phyloP scores from a whole-genome alignment of 2,113 vertebrate genomes.

The Spheniscus mendiculus region DNA sequence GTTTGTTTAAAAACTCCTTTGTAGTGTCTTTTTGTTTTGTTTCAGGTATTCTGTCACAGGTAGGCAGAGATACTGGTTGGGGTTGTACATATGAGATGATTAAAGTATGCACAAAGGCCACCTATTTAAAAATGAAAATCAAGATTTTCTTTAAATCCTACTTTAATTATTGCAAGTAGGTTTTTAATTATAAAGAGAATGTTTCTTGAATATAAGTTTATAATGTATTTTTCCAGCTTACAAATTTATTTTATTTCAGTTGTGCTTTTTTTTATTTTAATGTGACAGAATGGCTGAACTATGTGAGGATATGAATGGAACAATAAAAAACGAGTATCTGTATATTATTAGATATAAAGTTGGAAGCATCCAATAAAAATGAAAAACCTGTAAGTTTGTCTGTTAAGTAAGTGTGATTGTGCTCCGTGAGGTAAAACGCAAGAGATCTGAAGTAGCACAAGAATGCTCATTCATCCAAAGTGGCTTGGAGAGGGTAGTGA shows the following conservation, averaged over 20 bases:
- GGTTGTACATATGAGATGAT: slow-evolving; percentile 57
- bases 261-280: neutral
- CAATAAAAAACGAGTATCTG: slow-evolving; percentile 29
- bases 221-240: slow-evolving; percentile 58
- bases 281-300: slow-evolving; percentile 43
- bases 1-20: slow-evolving; percentile 5
- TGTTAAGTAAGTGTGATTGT: neutral
- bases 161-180: slow-evolving; percentile 50
- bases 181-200: slow-evolving; percentile 63
- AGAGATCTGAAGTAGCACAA: neutral
- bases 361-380: slow-evolving; percentile 58
- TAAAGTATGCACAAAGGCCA: slow-evolving; percentile 28
- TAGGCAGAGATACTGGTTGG: slow-evolving; percentile 23
- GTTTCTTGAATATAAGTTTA: slow-evolving; percentile 61
- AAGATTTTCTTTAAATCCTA: slow-evolving; percentile 54
- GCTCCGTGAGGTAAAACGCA: neutral
- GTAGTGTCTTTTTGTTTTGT: neutral
- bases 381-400: neutral
- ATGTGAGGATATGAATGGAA: slow-evolving; percentile 48
- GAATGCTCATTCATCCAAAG: accelerated
- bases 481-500: neutral
- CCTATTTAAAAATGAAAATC: slow-evolving; percentile 69
- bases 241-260: slow-evolving; percentile 43
- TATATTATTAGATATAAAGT: slow-evolving; percentile 52
- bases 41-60: slow-evolving; percentile 54